These are phyloP conservation scores for Stratiomys singularior DNA, from an alignment of 2,888 invertebrate genomes.

Conservation along the genomic window DNA sequence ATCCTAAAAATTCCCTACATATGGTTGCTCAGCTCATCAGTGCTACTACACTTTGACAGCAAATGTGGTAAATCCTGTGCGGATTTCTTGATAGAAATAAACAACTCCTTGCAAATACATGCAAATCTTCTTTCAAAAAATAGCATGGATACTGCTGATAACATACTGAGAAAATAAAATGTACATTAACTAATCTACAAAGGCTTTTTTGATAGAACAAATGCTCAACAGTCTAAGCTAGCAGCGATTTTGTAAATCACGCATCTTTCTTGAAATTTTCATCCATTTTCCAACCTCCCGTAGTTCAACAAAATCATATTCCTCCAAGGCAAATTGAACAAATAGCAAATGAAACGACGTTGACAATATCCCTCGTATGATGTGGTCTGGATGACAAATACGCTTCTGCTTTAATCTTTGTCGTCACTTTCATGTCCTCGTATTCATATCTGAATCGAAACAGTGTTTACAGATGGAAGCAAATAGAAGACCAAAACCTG, in stretches of 20 bases:
- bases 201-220: too few relatives aligned
- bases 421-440: slow-evolving; percentile 32
- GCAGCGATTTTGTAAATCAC: background rate
- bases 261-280: background rate
- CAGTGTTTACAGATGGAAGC: slow-evolving; percentile 27
- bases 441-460: slow-evolving; percentile 29
- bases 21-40: too few relatives aligned
- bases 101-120: too few relatives aligned
- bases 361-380: background rate
- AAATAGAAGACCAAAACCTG: slow-evolving; percentile 42
- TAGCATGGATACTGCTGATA: too few relatives aligned
- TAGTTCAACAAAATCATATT: background rate
- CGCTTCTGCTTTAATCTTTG: slow-evolving; percentile 20
- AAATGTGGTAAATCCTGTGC: too few relatives aligned
- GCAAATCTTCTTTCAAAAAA: too few relatives aligned
- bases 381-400: slow-evolving; percentile 17
- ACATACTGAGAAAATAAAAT: too few relatives aligned
- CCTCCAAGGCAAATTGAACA: background rate
- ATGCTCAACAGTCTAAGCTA: too few relatives aligned
- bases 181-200: too few relatives aligned
- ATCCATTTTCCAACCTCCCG: background rate
- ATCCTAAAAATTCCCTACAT: too few relatives aligned
- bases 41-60: too few relatives aligned
- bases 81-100: too few relatives aligned
- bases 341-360: background rate